A percentile compares a stretch with the other conserved stretches of the same genome.
Conservation (phyloP, 2,888 invertebrate genomes). For the Druceiella hillmani region DNA sequence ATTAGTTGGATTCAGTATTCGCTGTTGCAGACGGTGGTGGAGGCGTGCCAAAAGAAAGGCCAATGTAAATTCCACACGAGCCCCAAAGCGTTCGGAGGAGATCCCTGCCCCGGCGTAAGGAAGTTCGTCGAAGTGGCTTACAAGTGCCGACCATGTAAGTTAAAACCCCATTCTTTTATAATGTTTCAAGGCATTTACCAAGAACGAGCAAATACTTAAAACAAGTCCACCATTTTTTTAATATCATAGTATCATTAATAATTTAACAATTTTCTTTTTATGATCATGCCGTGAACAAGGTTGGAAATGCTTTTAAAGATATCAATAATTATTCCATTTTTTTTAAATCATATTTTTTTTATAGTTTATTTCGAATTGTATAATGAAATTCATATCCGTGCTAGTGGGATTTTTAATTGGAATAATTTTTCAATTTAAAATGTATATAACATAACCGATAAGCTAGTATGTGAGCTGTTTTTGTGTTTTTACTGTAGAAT, state of each 20-base stretch:
- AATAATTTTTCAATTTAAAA: no score
- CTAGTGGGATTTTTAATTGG: no score
- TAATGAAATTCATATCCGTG: no score
- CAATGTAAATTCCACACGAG: slow-evolving; percentile 88
- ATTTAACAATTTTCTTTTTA: not conserved
- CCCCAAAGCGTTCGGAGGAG: slow-evolving; percentile 81
- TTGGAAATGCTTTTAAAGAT: not conserved
- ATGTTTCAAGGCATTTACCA: no score
- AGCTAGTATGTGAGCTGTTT: no score
- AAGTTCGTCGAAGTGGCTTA: slow-evolving; percentile 95
- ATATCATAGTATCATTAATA: not conserved
- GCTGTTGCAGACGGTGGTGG: slow-evolving; percentile 89
- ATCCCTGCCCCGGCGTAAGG: slow-evolving; percentile 87
- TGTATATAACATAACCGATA: no score
- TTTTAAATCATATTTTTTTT: not conserved
- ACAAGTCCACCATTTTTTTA: not conserved
- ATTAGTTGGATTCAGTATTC: slow-evolving; percentile 74
- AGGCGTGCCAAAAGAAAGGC: slow-evolving; percentile 88
- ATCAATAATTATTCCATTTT: not conserved
- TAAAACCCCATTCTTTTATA: no score
- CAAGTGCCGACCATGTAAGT: slow-evolving; percentile 96
- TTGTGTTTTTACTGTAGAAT: no score
- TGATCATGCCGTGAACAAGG: not conserved
- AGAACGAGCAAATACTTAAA: not conserved
- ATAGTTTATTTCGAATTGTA: not conserved